phyloP scores from a whole-genome alignment of 2,888 invertebrate genomes.

The Luperina testacea region DNA sequence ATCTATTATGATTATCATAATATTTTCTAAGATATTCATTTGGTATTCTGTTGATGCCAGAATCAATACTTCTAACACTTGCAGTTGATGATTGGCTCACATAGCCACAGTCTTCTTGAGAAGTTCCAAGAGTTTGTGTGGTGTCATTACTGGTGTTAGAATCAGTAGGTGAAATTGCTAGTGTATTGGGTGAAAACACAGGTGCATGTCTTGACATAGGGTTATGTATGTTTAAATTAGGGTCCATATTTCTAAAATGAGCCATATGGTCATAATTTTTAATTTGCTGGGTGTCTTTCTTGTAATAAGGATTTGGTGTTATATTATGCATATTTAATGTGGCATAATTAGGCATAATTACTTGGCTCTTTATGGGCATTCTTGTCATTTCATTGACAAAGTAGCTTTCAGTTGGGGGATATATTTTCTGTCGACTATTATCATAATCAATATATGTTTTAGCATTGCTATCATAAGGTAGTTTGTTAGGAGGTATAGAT shows the following conservation, averaged over 20 bases:
- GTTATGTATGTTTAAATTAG: constrained; percentile 75
- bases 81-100: constrained; percentile 86
- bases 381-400: constrained; percentile 81
- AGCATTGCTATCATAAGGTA: constrained; percentile 78
- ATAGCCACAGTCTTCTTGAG: constrained; percentile 88
- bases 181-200: constrained; percentile 84
- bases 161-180: constrained; percentile 87
- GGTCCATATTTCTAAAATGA: constrained; percentile 80
- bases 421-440: constrained; percentile 76
- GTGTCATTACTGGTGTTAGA: constrained; percentile 86
- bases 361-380: constrained; percentile 77
- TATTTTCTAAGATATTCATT: constrained; percentile 80
- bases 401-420: constrained; percentile 77
- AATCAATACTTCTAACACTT: constrained; percentile 85
- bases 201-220: constrained; percentile 79
- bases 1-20: constrained; percentile 80
- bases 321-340: constrained; percentile 77
- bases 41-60: constrained; percentile 74
- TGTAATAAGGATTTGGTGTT: constrained; percentile 79
- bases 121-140: constrained; percentile 76
- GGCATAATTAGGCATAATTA: constrained; percentile 79
- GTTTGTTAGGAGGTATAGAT: constrained; percentile 77
- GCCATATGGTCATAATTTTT: constrained; percentile 82
- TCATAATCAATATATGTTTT: constrained; percentile 84
- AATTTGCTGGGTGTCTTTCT: constrained; percentile 78